Evolutionary conservation across 2,888 invertebrate species (phyloP).

Genomic region (Auanema sp.): DNA sequence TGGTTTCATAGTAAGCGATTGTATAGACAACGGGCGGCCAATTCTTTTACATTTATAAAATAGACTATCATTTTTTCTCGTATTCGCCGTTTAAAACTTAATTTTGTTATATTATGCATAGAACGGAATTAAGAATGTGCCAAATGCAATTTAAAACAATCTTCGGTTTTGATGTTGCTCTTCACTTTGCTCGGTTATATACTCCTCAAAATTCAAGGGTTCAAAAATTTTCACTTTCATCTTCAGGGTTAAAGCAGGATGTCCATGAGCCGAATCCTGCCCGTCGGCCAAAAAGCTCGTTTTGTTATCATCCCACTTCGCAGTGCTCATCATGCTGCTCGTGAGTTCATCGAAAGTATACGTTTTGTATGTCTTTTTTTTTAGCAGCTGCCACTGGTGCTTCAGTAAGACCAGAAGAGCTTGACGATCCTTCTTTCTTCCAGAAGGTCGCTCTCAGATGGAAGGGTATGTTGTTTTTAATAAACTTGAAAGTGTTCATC

Average conservation of each 20-base stretch:
- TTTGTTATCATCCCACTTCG: constrained; percentile 41
- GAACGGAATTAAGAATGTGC: too few species aligned
- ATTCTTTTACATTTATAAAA: too few species aligned
- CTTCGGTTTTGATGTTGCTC: too few species aligned
- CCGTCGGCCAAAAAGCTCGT: constrained; percentile 44
- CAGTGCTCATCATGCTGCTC: constrained; percentile 40
- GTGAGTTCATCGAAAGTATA: constrained; percentile 23
- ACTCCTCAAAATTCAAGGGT: too few species aligned
- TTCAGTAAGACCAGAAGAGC: constrained; percentile 26
- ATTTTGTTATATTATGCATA: too few species aligned
- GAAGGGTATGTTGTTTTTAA: constrained; percentile 37
- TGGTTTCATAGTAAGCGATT: too few species aligned
- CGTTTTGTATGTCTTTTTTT: background rate
- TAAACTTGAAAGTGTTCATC: background rate
- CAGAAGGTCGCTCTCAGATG: constrained; percentile 58
- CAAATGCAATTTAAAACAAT: too few species aligned
- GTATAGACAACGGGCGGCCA: too few species aligned
- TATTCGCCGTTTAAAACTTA: too few species aligned
- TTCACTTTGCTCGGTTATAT: too few species aligned
- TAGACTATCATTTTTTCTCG: too few species aligned
- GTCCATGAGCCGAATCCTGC: constrained; percentile 50
- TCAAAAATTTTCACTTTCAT: too few species aligned
- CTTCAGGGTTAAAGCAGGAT: constrained; percentile 23
- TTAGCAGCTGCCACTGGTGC: constrained; percentile 29
- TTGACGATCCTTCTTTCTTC: constrained; percentile 56